phyloP scores from a whole-genome alignment of 2,797 vertebrate species.

The Lacerta bilineata region DNA sequence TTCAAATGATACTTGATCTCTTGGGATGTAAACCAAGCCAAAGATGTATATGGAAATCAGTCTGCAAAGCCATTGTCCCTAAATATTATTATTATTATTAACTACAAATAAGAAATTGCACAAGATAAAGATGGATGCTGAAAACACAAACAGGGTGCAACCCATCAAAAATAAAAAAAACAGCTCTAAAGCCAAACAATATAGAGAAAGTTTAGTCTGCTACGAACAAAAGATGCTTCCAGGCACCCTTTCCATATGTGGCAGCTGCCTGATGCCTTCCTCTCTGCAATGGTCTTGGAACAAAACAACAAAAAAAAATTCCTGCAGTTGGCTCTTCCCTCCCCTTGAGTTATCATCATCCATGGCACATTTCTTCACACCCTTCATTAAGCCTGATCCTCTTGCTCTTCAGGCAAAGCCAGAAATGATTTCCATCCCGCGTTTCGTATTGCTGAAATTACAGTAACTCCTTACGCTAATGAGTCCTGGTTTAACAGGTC shows the following conservation, averaged over 20 bases:
- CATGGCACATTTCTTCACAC: slow-evolving; percentile 69
- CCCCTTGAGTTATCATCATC: slow-evolving; percentile 59
- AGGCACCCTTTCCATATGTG: slow-evolving; percentile 57
- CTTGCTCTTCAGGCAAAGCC: slow-evolving; percentile 55
- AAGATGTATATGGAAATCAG: neutral
- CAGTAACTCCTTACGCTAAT: slow-evolving; percentile 66
- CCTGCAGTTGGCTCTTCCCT: slow-evolving; percentile 54
- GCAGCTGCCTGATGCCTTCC: slow-evolving; percentile 52
- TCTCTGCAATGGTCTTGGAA: slow-evolving; percentile 40
- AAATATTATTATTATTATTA: no score
- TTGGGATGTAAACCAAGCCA: neutral
- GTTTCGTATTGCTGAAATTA: slow-evolving; percentile 66
- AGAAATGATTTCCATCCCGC: slow-evolving; percentile 66
- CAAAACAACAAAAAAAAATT: slow-evolving; percentile 58
- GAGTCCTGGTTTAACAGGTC: slow-evolving; percentile 71
- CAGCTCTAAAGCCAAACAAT: slow-evolving; percentile 41
- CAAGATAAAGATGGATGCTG: neutral
- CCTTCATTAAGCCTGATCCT: slow-evolving; percentile 63
- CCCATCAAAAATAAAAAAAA: slow-evolving; percentile 31
- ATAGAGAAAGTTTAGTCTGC: slow-evolving; percentile 50
- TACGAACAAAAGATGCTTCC: slow-evolving; percentile 63
- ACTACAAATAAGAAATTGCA: slow-evolving; percentile 16
- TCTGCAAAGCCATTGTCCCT: no score
- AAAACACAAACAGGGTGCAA: slow-evolving; percentile 11
- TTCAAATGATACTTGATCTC: neutral